These are phyloP conservation scores for Acronicta alni DNA, from an alignment of 2,888 invertebrate genomes.

Conservation along the genomic window DNA sequence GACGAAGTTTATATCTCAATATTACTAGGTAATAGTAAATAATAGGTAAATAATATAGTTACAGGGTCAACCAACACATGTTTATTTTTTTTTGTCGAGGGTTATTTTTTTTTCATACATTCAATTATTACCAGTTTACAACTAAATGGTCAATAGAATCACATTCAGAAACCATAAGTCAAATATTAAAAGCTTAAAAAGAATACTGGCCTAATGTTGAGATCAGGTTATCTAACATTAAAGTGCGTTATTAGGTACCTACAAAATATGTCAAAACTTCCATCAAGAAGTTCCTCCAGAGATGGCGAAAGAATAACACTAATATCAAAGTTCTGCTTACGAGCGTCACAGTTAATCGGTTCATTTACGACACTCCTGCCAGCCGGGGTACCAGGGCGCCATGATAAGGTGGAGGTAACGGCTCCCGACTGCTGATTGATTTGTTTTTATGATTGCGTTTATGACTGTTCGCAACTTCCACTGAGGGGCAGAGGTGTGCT, in stretches of 20 bases:
- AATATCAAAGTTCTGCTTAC: slow-evolving; percentile 65
- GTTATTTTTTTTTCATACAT: too few relatives aligned
- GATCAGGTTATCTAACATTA: neutral
- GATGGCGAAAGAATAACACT: slow-evolving; percentile 33
- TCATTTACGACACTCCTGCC: slow-evolving; percentile 73
- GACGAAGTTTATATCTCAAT: too few relatives aligned
- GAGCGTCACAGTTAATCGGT: slow-evolving; percentile 70
- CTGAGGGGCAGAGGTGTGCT: slow-evolving; percentile 46
- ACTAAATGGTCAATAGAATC: too few relatives aligned
- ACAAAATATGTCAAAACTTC: slow-evolving; percentile 22
- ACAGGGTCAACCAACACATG: too few relatives aligned
- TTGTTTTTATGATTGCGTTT: slow-evolving; percentile 67
- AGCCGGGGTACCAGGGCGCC: slow-evolving; percentile 39
- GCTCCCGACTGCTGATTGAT: slow-evolving; percentile 69
- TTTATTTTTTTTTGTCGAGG: too few relatives aligned
- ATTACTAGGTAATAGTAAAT: too few relatives aligned
- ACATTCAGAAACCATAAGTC: neutral
- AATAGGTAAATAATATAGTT: too few relatives aligned
- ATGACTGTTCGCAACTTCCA: slow-evolving; percentile 46
- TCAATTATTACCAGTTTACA: too few relatives aligned
- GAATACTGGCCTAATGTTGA: neutral
- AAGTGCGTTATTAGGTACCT: slow-evolving; percentile 4
- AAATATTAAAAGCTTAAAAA: neutral
- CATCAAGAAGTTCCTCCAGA: slow-evolving; percentile 4
- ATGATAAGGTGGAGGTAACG: slow-evolving; percentile 62